Evolutionary conservation across 2,888 invertebrate species (phyloP).

Genomic region (Steinernema hermaphroditum): DNA sequence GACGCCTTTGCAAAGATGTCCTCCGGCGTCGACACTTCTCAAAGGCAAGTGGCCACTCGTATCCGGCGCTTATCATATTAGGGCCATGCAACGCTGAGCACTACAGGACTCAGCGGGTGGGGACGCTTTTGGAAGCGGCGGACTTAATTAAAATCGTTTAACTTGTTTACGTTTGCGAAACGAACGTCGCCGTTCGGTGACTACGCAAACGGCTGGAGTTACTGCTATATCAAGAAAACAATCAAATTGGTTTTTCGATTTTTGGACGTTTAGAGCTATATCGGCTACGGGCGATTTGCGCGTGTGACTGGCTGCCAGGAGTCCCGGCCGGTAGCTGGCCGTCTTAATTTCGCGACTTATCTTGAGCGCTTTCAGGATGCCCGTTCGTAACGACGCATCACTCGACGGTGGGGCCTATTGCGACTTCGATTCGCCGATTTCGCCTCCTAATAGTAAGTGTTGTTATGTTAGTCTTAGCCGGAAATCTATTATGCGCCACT

Average conservation of each 20-base stretch:
- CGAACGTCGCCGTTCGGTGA: constrained; percentile 19
- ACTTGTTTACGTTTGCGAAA: constrained; percentile 30
- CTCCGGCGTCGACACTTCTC: constrained; percentile 14
- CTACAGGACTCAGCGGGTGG: no score
- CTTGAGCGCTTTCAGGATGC: constrained; percentile 1
- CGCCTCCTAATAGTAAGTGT: constrained; percentile 15
- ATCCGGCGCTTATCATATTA: neutral
- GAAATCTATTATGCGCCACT: no score
- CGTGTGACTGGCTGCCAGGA: constrained; percentile 4
- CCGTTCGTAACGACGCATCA: neutral
- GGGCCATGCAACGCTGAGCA: no score
- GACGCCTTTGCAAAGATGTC: constrained; percentile 11
- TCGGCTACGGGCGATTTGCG: constrained; percentile 4
- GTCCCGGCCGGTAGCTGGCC: neutral
- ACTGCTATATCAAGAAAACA: constrained; percentile 31
- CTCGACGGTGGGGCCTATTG: constrained; percentile 12
- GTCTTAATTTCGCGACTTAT: neutral
- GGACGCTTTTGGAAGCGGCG: neutral
- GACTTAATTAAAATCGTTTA: constrained; percentile 29
- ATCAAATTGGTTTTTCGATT: constrained; percentile 31
- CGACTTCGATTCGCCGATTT: constrained; percentile 9
- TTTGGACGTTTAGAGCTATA: constrained; percentile 28
- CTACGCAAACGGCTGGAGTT: constrained; percentile 15
- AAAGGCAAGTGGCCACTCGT: constrained; percentile 1
- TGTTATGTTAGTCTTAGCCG: no score